Conservation (phyloP, 2,113 vertebrate species). For the Ceratotherium simum region DNA sequence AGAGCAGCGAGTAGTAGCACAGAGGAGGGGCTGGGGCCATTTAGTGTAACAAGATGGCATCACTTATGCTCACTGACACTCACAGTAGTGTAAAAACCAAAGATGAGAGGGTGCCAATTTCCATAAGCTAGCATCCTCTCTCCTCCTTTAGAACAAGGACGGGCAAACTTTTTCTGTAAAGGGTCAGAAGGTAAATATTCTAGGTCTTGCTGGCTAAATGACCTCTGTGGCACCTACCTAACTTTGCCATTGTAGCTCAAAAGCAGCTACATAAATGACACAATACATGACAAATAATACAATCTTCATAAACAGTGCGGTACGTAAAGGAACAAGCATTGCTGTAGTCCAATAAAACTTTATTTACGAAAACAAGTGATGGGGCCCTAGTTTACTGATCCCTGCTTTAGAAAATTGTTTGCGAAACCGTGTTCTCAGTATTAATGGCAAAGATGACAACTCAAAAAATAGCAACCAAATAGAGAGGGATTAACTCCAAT, state of each 20-base stretch:
- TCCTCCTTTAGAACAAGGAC: not conserved
- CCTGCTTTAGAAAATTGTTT: constrained; percentile 27
- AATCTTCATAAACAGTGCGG: not conserved
- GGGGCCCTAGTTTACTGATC: not conserved
- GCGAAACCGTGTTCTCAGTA: not conserved
- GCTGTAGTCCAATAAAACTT: constrained; percentile 31
- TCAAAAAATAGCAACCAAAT: constrained; percentile 8
- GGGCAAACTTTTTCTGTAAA: not conserved
- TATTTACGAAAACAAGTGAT: constrained; percentile 11
- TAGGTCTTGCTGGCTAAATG: not conserved
- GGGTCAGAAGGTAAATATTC: not conserved
- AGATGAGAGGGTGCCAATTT: not conserved
- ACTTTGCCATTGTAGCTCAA: not conserved
- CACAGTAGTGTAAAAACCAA: not conserved
- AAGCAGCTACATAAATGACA: not conserved
- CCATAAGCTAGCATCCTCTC: not conserved
- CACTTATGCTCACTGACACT: too few species aligned
- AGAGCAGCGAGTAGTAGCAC: too few species aligned
- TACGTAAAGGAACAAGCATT: not conserved
- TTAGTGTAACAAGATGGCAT: too few species aligned
- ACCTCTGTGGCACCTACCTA: not conserved
- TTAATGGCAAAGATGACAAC: constrained; percentile 33
- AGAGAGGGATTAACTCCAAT: not conserved
- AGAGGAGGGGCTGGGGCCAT: too few species aligned
- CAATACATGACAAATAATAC: not conserved